Conservation (phyloP, 2,113 vertebrate species). For the Lutjanus erythropterus region DNA sequence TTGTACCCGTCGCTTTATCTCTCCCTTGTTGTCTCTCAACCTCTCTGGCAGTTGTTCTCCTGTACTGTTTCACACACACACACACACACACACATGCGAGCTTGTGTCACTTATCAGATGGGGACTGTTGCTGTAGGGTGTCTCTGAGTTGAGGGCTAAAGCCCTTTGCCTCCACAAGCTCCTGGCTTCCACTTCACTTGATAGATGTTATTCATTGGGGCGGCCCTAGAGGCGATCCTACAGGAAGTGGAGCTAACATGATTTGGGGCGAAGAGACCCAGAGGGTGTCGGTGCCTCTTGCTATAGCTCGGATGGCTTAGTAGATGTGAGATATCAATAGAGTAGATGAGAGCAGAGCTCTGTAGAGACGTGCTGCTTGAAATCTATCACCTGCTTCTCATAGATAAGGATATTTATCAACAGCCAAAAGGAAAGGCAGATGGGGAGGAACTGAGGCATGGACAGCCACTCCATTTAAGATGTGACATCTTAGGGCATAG, state of each 20-base stretch:
- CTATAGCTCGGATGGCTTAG: slow-evolving; percentile 72
- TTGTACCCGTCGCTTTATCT: slow-evolving; percentile 64
- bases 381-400: slow-evolving; percentile 81
- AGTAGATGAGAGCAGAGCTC: slow-evolving; percentile 69
- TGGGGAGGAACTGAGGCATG: slow-evolving; percentile 52
- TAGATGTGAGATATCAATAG: slow-evolving; percentile 82
- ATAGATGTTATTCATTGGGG: slow-evolving; percentile 84
- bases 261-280: slow-evolving; percentile 78
- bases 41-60: slow-evolving; percentile 41
- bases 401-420: slow-evolving; percentile 82
- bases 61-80: slow-evolving; percentile 22
- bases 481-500: slow-evolving; percentile 48
- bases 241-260: slow-evolving; percentile 80
- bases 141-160: slow-evolving; percentile 65
- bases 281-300: slow-evolving; percentile 64
- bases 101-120: slow-evolving; percentile 68
- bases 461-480: slow-evolving; percentile 46
- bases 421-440: slow-evolving; percentile 62
- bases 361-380: slow-evolving; percentile 67
- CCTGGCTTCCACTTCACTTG: slow-evolving; percentile 77
- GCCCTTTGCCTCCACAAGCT: slow-evolving; percentile 67
- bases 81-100: slow-evolving; percentile 17
- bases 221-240: slow-evolving; percentile 71
- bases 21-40: slow-evolving; percentile 51
- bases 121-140: slow-evolving; percentile 63